Evolutionary conservation across 2,888 invertebrate genomes (phyloP).

Genomic region (Thecocarcelia acutangulata): DNA sequence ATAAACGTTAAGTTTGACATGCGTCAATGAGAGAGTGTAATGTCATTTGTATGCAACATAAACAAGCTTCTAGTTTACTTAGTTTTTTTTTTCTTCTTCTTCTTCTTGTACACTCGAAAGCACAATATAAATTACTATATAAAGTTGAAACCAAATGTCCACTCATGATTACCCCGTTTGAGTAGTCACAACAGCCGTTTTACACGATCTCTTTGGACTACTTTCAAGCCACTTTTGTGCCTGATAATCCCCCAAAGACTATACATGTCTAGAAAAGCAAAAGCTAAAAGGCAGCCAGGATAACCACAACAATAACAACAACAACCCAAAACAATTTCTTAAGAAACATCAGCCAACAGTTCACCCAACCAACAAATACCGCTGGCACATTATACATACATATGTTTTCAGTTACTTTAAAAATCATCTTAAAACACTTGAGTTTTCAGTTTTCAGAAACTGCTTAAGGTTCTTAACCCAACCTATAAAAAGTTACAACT

Average conservation of each 20-base stretch:
- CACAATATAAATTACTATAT: conserved; percentile 8
- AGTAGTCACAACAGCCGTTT: conserved; percentile 49
- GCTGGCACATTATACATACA: background rate
- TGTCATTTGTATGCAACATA: conserved; percentile 80
- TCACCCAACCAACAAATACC: no score
- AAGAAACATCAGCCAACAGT: no score
- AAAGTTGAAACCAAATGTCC: conserved; percentile 66
- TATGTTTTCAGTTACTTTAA: conserved; percentile 24
- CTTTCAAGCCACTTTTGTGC: conserved; percentile 55
- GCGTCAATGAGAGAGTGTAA: conserved; percentile 71
- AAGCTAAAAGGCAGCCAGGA: background rate
- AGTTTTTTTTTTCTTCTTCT: background rate
- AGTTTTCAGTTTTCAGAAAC: background rate
- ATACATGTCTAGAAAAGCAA: background rate
- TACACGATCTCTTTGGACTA: conserved; percentile 67
- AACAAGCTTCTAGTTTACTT: no score
- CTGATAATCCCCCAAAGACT: conserved; percentile 64
- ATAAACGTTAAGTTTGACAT: conserved; percentile 67
- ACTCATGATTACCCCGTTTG: conserved; percentile 41
- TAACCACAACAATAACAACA: background rate
- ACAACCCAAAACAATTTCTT: conserved; percentile 1
- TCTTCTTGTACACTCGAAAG: background rate
- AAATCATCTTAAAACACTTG: background rate
- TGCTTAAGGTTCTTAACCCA: conserved; percentile 5
- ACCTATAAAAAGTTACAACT: background rate